Evolutionary conservation across 2,888 invertebrate species (phyloP), one percentile per base, ranked within the genome.

Genomic region (Caenorhabditis sulstoni): DNA sequence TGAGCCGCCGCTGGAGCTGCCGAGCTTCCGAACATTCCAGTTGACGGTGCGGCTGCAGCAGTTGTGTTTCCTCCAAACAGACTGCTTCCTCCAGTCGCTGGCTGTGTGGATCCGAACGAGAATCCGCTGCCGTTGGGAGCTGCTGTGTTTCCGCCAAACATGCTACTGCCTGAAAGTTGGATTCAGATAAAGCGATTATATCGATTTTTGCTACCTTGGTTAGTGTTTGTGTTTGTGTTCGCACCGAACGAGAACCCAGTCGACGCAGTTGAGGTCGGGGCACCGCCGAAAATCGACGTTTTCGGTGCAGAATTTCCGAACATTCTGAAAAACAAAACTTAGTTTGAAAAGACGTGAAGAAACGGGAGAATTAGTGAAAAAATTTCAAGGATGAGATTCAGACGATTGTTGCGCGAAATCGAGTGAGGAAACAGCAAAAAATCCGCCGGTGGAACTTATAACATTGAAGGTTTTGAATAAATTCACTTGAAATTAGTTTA

Each of bases 221-320:
- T 71, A 8, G 70, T 37, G 4, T 44, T 57, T 29, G 64, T 39
- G 1, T 39, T 47, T 7, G 23, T 45, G 20, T 59, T 35, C n/a
- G 7, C 23, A 16, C 77, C 77, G 22, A 78, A 78, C 8, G 71
- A 61, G 35, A 78, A 78, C 49, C 71, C 77, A 5, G 71, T 22
- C 0, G 77, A 70, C 12, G 75, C 47, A n/a, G 77, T 62, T 1
- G 61, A 66, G 7, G 59, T 45, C 20, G 65, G 14, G 3, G 59
- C 29, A 5, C 62, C 65, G 1, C 77, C 77, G 16, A 78, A 78
- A 35, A 71, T 49, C 7, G 53, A 61, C 18, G 59, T 41, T 55
- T 65, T 71, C 7, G 55, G 37, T 4, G 64, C 59, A 18, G 59
- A 52, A 41, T 50, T 67, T 29, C 78, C 78, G 41, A 78, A 78